Evolutionary conservation across 2,888 invertebrate species (phyloP).

Genomic region (Bursaphelenchus okinawaensis): DNA sequence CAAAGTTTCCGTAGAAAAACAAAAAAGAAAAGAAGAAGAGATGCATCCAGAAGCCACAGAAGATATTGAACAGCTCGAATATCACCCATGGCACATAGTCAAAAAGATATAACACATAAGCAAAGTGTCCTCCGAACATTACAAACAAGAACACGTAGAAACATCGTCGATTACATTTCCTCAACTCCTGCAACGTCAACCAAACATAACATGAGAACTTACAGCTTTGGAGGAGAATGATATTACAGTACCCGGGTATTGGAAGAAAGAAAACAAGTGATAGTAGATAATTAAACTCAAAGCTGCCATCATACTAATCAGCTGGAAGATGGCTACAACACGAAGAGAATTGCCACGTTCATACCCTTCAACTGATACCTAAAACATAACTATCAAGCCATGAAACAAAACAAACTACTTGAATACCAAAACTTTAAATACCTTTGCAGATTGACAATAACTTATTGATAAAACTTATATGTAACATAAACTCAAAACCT

Average conservation of each 20-base stretch:
- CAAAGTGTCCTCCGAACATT: slow-evolving; percentile 25
- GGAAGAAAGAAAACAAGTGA: slow-evolving; percentile 35
- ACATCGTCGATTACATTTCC: slow-evolving; percentile 7
- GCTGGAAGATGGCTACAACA: slow-evolving; percentile 35
- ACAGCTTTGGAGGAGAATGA: background rate
- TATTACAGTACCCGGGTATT: background rate
- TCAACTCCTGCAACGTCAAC: background rate
- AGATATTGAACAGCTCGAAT: slow-evolving; percentile 26
- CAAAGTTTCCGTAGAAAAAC: slow-evolving; percentile 16
- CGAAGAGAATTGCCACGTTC: slow-evolving; percentile 42
- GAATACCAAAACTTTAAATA: no score
- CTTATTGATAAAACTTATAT: no score
- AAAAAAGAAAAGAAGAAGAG: slow-evolving; percentile 26
- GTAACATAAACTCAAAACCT: no score
- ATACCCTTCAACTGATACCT: no score
- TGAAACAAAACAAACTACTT: no score
- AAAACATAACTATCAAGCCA: no score
- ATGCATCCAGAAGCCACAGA: slow-evolving; percentile 34
- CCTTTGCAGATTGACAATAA: no score
- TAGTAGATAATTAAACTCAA: slow-evolving; percentile 25
- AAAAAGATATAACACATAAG: slow-evolving; percentile 29
- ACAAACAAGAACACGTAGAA: slow-evolving; percentile 22
- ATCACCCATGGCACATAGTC: slow-evolving; percentile 25
- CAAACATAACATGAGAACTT: slow-evolving; percentile 5
- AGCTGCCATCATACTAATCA: slow-evolving; percentile 34